Percentiles rank a stretch among this genome's conserved stretches.
phyloP scores from a whole-genome alignment of 2,888 invertebrate species.

The Hypercompe scribonia region DNA sequence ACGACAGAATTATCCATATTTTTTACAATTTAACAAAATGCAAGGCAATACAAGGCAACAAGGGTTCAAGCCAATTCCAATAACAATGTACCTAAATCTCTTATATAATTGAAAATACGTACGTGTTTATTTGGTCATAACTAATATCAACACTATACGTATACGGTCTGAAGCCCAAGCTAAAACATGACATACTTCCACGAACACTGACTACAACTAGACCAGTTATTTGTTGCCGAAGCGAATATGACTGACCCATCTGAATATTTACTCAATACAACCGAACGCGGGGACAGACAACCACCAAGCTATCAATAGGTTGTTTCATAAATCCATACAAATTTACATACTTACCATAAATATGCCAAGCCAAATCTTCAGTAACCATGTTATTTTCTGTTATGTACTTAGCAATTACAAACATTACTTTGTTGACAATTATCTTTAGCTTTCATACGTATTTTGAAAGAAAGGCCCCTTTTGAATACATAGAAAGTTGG shows the following conservation, averaged over 20 bases:
- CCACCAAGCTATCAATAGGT: not conserved
- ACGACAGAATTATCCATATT: too few relatives aligned
- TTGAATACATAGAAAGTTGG: constrained; percentile 42
- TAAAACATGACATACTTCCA: too few relatives aligned
- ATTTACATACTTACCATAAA: too few relatives aligned
- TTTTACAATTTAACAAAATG: too few relatives aligned
- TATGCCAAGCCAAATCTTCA: not conserved
- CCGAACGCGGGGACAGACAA: not conserved
- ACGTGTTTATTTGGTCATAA: too few relatives aligned
- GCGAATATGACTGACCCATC: not conserved
- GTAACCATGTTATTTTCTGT: not conserved
- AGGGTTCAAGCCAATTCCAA: too few relatives aligned
- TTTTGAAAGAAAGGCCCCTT: constrained; percentile 9
- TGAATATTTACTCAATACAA: not conserved
- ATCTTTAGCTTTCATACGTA: not conserved
- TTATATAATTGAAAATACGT: too few relatives aligned
- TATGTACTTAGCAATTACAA: not conserved
- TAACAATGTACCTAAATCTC: too few relatives aligned
- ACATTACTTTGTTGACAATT: not conserved
- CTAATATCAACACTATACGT: too few relatives aligned
- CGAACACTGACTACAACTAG: too few relatives aligned
- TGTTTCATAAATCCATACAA: not conserved
- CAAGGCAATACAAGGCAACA: too few relatives aligned
- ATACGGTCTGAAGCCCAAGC: too few relatives aligned
- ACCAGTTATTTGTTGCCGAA: not conserved